These are phyloP conservation scores for Miltochrista miniata DNA, from an alignment of 2,888 invertebrate species.

Conservation along the genomic window DNA sequence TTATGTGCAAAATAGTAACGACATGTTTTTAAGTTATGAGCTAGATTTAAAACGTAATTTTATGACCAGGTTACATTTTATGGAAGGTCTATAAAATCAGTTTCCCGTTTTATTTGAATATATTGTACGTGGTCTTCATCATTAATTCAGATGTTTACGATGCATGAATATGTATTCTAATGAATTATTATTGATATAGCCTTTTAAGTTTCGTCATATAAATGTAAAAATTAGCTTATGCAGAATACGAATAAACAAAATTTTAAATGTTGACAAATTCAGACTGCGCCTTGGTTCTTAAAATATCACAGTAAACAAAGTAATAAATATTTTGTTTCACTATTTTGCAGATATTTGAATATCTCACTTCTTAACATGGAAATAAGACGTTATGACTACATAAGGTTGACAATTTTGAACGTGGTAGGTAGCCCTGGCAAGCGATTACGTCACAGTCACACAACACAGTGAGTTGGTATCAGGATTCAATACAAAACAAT, in stretches of 20 bases:
- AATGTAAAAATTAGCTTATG: conserved; percentile 8
- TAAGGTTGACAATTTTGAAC: not conserved
- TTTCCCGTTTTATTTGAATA: conserved; percentile 17
- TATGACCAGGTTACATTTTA: conserved; percentile 3
- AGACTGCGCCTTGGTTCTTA: too few species aligned
- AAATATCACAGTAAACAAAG: too few species aligned
- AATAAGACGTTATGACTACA: not conserved
- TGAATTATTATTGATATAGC: conserved; percentile 15
- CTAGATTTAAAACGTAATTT: not conserved
- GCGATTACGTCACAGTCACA: conserved; percentile 43
- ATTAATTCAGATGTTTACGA: conserved; percentile 23
- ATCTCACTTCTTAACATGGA: not conserved
- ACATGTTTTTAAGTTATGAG: conserved; percentile 1
- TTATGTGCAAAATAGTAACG: not conserved
- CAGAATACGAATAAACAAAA: not conserved
- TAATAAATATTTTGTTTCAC: not conserved
- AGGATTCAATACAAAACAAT: conserved; percentile 67
- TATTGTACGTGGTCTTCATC: conserved; percentile 8
- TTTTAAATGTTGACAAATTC: too few species aligned
- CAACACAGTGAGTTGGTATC: conserved; percentile 40
- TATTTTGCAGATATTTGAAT: not conserved
- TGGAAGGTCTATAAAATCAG: conserved; percentile 12
- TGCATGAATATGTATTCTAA: conserved; percentile 25
- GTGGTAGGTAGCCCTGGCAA: conserved; percentile 4
- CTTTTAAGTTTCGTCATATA: conserved; percentile 17